Evolutionary conservation across 2,797 vertebrate species (phyloP).

Genomic region (Cheracebus regulus): DNA sequence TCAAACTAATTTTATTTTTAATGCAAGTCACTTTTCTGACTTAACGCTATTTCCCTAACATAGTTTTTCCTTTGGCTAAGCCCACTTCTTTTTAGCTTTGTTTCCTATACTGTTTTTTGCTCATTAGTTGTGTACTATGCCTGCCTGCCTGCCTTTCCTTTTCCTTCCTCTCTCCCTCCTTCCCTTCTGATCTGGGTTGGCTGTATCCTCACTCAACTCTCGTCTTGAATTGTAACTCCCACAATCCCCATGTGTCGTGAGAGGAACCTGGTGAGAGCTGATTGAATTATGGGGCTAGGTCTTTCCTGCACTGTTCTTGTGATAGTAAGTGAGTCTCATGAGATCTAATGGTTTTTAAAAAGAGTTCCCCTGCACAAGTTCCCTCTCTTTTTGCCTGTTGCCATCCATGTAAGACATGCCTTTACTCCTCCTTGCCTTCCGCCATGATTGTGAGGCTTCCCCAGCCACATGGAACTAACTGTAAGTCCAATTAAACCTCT

Average conservation of each 20-base stretch:
- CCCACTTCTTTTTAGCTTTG: not conserved
- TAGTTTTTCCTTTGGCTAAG: not conserved
- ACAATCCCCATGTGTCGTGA: rapidly evolving
- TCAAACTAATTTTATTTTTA: not conserved
- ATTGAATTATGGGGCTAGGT: not conserved
- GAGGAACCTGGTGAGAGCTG: not conserved
- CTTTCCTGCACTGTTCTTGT: not conserved
- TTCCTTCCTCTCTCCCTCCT: not conserved
- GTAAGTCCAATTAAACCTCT: not conserved
- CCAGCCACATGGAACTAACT: not conserved
- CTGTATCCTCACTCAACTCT: not conserved
- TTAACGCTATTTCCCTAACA: not conserved
- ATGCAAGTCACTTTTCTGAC: not conserved
- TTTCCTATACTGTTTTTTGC: not conserved
- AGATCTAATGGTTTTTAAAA: no score
- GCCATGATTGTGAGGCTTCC: not conserved
- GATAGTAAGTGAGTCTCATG: no score
- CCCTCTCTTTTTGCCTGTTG: no score
- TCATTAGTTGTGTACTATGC: not conserved
- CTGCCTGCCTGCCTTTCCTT: not conserved
- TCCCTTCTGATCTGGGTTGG: not conserved
- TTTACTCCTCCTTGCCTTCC: not conserved
- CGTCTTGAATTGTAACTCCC: not conserved
- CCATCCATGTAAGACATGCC: not conserved
- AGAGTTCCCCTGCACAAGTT: no score